Evolutionary conservation across 2,888 invertebrate species (phyloP).

Genomic region (Melinopterus prodromus): DNA sequence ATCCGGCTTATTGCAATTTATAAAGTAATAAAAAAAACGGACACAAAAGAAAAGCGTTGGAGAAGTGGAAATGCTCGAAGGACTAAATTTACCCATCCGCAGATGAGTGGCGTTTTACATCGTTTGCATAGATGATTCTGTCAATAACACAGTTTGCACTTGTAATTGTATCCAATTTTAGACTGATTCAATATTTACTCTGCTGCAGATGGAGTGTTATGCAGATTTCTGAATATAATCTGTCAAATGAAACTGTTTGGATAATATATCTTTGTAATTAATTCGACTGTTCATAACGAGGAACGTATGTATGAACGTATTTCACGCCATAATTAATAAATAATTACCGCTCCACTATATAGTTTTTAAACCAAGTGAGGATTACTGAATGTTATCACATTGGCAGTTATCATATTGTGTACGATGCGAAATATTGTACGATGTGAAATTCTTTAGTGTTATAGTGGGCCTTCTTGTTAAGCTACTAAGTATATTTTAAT

Average conservation of each 20-base stretch:
- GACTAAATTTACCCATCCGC: neutral
- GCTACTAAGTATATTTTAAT: too few species aligned
- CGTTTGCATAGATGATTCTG: neutral
- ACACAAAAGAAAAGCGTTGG: neutral
- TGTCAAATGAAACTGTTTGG: neutral
- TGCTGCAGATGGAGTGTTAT: neutral
- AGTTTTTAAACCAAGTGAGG: too few species aligned
- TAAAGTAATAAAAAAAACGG: neutral
- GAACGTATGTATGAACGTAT: too few species aligned
- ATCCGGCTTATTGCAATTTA: neutral
- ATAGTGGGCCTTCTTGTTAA: too few species aligned
- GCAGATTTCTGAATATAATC: neutral
- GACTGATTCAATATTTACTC: neutral
- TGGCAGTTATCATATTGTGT: too few species aligned
- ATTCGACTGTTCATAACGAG: too few species aligned
- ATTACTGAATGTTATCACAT: too few species aligned
- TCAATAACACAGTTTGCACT: slow-evolving; percentile 4
- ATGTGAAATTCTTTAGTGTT: too few species aligned
- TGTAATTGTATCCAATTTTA: neutral
- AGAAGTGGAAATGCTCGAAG: neutral
- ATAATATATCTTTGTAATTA: too few species aligned
- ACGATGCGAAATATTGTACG: too few species aligned
- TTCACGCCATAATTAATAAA: too few species aligned
- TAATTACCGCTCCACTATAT: too few species aligned
- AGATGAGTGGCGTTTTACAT: neutral